Base-by-base conservation (phyloP, 2,888 invertebrate genomes). In the Cybosia mesomella region DNA sequence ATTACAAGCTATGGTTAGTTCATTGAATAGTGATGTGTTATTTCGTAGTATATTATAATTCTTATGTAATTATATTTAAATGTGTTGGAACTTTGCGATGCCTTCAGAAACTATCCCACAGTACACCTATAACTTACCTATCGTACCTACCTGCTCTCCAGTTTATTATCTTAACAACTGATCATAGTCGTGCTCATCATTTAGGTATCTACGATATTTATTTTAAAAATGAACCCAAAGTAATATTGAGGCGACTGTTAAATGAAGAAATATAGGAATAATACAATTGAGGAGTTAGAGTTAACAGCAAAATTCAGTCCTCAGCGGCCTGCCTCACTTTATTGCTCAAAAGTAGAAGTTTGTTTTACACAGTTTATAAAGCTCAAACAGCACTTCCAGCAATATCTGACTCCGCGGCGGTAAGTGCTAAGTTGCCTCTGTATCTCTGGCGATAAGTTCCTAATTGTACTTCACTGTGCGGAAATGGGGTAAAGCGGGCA, bases 381-480 rank as follows among this genome's bases (percentile, higher is more conserved):
- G 71, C 63, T 36, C 68, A 70, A 74, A 71, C 67, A 74, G 73
- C 75, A 72, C 79, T 81, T 81, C 81, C 58, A 81, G 81, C 73
- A 74, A 74, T 68, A 77, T 79, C 66, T 79, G 72, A 77, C 75
- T 81, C 80, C 68, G 34, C 57, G 75, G 71, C 75, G 72, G 79
- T 85, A 80, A 87, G 85, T 83, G 81, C 83, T 78, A 85, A 87
- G 85, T 85, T 83, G 83, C 81, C 78, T 75, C 79, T 83, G 87
- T 88, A 87, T 87, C 87, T 86, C 83, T 76, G 80, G 83, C 87
- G 89, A 90, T 91, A 91, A 92, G 89, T 92, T 90, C 88, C 88
- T 92, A 91, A 92, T 92, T 92, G 91, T 89, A 90, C 91, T 91
- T 87, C 87, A 86, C 86, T 89, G 81, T 76, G 81, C 85, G 88